A percentile compares a stretch with the other conserved stretches of the same genome.
Conservation (phyloP, 2,888 invertebrate genomes). For the Agrochola lota region DNA sequence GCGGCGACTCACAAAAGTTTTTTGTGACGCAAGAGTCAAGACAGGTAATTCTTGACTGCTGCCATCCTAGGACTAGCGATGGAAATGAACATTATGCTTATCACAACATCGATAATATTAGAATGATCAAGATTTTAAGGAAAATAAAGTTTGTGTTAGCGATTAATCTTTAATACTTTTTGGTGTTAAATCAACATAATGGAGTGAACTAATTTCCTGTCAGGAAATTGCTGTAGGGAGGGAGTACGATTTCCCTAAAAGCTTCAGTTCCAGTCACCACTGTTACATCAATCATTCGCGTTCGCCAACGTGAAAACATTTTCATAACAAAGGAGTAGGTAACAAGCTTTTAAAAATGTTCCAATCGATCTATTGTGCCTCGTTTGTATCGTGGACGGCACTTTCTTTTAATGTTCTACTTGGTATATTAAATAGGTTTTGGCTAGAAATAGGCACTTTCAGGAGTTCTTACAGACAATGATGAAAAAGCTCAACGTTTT, state of each 20-base stretch:
- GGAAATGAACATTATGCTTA: slow-evolving; percentile 32
- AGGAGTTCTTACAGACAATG: neutral
- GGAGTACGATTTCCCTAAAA: slow-evolving; percentile 82
- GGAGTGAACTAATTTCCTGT: slow-evolving; percentile 85
- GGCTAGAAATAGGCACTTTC: neutral
- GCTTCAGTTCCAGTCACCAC: slow-evolving; percentile 78
- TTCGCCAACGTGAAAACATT: slow-evolving; percentile 70
- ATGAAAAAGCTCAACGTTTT: neutral
- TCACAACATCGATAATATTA: slow-evolving; percentile 33
- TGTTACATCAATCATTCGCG: slow-evolving; percentile 77
- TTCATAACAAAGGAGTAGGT: slow-evolving; percentile 76
- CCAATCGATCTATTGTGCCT: slow-evolving; percentile 51
- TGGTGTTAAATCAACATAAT: slow-evolving; percentile 68
- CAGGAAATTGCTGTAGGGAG: slow-evolving; percentile 85
- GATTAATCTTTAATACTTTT: slow-evolving; percentile 56
- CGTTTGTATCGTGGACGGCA: neutral
- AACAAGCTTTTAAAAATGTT: slow-evolving; percentile 67
- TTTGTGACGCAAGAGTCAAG: slow-evolving; percentile 77
- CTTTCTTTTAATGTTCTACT: slow-evolving; percentile 4
- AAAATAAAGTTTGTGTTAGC: slow-evolving; percentile 28
- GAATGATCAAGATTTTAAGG: slow-evolving; percentile 22
- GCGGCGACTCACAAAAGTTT: slow-evolving; percentile 86
- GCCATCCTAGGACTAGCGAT: slow-evolving; percentile 70
- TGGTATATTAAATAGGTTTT: neutral
- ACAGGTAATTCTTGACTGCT: slow-evolving; percentile 80